A percentile compares a stretch with the other conserved stretches of the same genome.
Evolutionary conservation across 2,888 invertebrate species (phyloP).

Genomic region (Melinopterus prodromus): DNA sequence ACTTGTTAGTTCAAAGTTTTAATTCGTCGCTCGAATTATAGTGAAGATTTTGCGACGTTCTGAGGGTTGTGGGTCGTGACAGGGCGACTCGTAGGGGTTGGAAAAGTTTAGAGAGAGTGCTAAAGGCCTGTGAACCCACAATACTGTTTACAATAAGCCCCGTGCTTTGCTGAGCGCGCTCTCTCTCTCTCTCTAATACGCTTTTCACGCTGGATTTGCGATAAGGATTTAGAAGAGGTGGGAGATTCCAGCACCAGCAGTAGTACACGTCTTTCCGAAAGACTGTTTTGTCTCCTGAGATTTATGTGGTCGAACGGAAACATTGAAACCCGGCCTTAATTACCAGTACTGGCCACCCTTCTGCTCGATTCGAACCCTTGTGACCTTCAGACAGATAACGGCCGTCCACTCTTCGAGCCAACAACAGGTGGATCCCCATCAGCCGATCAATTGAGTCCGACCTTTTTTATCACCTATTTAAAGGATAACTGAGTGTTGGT

Average conservation of each 20-base stretch:
- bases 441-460: constrained; percentile 17
- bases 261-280: constrained; percentile 5
- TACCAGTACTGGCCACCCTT: constrained; percentile 39
- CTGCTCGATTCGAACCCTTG: not conserved
- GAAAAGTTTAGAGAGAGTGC: constrained; percentile 59
- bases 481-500: not conserved
- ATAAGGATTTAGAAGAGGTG: constrained; percentile 66
- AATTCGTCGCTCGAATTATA: constrained; percentile 65
- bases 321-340: constrained; percentile 38
- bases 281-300: constrained; percentile 32
- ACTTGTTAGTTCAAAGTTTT: constrained; percentile 71
- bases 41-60: constrained; percentile 54
- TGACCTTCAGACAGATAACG: not conserved
- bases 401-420: not conserved
- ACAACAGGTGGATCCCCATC: constrained; percentile 31
- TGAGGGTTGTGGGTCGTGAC: constrained; percentile 44
- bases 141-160: constrained; percentile 62
- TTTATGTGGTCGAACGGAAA: constrained; percentile 35
- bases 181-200: constrained; percentile 65
- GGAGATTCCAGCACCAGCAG: constrained; percentile 13
- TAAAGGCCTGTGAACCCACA: constrained; percentile 61
- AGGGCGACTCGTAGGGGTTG: constrained; percentile 54
- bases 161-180: constrained; percentile 49
- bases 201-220: constrained; percentile 73
- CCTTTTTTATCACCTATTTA: not conserved